Base-by-base conservation (phyloP, 2,113 vertebrate species). In the Otolemur garnettii region DNA sequence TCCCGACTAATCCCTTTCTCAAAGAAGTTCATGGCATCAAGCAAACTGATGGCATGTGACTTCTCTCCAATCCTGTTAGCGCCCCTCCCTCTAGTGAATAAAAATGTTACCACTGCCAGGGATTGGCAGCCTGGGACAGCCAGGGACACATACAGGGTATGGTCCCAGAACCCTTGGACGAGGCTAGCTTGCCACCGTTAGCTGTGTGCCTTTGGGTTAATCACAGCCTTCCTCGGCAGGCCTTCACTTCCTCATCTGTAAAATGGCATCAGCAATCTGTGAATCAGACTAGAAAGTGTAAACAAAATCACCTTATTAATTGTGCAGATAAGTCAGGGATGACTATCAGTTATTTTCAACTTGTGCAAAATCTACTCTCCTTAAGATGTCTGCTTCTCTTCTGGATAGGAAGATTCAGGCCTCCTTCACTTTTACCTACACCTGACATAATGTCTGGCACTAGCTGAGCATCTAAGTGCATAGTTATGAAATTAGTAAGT, bases 11-110 rank as follows among this genome's bases (percentile, higher is more conserved):
- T 97, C 85, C 72, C 10, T 86, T 93, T 42, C 57, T 93, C 91
- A 66, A 85, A 93, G 55, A 38, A 92, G 74, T 53, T 81, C 89
- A 45, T 45, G 69, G 88, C 79, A 94, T 66, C 66, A 12, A 93
- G 90, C 68, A 93, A 83, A 91, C 88, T 78, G 57, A 88, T 14
- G 7, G 84, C 0, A 2, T 92, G 72, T 33, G 38, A 78, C 75
- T 91, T 80, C 45, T 60, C 71, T 77, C 90, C 96, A 86, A 96
- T 95, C 85, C 75, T 74, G 78, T 96, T 59, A 72, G 84, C 68
- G 93, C 69, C 7, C 57, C 87, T 95, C 66, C 80, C 90, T 90
- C 53, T 42, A 91, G 88, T 74, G 91, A 96, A 94, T 93, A 50
- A 81, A 95, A 91, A 91, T 45, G 72, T 33, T 35, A 19, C 66